These are phyloP conservation scores for Cephalopholis sonnerati DNA, from an alignment of 2,113 vertebrate genomes.

Conservation along the genomic window DNA sequence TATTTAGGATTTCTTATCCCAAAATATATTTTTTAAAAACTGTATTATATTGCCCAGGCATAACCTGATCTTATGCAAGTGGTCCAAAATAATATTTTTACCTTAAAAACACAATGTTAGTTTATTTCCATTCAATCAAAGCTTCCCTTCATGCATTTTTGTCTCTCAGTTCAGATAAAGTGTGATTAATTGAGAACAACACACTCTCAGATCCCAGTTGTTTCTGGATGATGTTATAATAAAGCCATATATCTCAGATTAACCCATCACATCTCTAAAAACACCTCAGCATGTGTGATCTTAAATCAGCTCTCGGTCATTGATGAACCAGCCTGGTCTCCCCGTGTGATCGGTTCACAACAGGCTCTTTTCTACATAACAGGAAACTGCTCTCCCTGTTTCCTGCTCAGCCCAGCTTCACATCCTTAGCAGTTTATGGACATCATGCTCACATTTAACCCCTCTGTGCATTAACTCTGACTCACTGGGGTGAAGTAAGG, in stretches of 20 bases:
- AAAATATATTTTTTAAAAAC: too few species aligned
- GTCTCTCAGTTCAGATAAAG: neutral
- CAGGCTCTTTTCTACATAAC: constrained; percentile 90
- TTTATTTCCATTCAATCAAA: neutral
- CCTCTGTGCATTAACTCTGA: constrained; percentile 69
- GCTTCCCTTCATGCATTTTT: neutral
- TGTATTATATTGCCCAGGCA: too few species aligned
- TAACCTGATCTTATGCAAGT: too few species aligned
- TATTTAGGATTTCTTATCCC: too few species aligned
- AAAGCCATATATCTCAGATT: neutral
- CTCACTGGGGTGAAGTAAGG: constrained; percentile 47
- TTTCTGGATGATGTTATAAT: neutral
- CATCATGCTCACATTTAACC: constrained; percentile 88
- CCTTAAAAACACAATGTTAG: neutral
- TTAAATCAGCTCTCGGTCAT: constrained; percentile 28
- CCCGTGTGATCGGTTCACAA: constrained; percentile 89
- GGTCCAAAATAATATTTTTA: neutral
- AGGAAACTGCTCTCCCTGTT: constrained; percentile 97
- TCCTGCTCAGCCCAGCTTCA: constrained; percentile 93
- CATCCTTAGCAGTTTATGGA: constrained; percentile 89
- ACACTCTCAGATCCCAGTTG: neutral
- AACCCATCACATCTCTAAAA: too few species aligned
- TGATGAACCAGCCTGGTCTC: constrained; percentile 78
- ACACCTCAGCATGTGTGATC: neutral
- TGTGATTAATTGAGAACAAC: neutral